Evolutionary conservation across 2,888 invertebrate genomes (phyloP).

Genomic region (Corythucha ciliata): DNA sequence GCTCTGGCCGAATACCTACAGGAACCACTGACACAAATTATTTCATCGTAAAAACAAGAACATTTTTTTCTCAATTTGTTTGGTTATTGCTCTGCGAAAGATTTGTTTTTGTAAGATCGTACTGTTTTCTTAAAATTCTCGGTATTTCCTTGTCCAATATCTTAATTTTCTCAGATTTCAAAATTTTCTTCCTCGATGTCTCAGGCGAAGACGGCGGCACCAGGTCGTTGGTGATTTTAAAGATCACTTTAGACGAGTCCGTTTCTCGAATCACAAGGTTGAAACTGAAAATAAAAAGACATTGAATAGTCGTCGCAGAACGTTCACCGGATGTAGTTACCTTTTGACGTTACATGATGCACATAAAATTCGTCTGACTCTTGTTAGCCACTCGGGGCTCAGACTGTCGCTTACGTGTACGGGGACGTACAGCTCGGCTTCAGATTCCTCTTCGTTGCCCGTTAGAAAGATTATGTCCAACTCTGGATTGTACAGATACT

Average conservation of each 20-base stretch:
- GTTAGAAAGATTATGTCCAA: slow-evolving; percentile 12
- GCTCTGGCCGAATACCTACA: slow-evolving; percentile 83
- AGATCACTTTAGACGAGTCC: slow-evolving; percentile 10
- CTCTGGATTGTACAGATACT: neutral
- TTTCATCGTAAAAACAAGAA: slow-evolving; percentile 44
- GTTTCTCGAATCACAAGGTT: slow-evolving; percentile 9
- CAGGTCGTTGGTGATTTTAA: slow-evolving; percentile 6
- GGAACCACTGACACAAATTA: slow-evolving; percentile 79
- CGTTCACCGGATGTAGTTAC: neutral
- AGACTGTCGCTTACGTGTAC: neutral
- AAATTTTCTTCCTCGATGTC: slow-evolving; percentile 8
- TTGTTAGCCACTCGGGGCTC: slow-evolving; percentile 8
- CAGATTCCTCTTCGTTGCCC: slow-evolving; percentile 6
- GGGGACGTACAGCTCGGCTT: slow-evolving; percentile 9
- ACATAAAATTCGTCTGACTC: neutral
- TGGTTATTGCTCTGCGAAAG: no score
- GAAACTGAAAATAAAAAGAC: slow-evolving; percentile 12
- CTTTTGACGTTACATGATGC: neutral
- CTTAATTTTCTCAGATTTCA: slow-evolving; percentile 5
- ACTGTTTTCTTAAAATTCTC: slow-evolving; percentile 4
- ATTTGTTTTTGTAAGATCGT: slow-evolving; percentile 6
- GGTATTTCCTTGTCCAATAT: slow-evolving; percentile 4
- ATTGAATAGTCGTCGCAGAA: neutral
- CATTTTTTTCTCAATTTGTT: no score
- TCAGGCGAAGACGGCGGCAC: slow-evolving; percentile 19